Evolutionary conservation across 2,888 invertebrate species (phyloP), one percentile per base, ranked within the genome.

Genomic region (Rhaphigaster nebulosa): DNA sequence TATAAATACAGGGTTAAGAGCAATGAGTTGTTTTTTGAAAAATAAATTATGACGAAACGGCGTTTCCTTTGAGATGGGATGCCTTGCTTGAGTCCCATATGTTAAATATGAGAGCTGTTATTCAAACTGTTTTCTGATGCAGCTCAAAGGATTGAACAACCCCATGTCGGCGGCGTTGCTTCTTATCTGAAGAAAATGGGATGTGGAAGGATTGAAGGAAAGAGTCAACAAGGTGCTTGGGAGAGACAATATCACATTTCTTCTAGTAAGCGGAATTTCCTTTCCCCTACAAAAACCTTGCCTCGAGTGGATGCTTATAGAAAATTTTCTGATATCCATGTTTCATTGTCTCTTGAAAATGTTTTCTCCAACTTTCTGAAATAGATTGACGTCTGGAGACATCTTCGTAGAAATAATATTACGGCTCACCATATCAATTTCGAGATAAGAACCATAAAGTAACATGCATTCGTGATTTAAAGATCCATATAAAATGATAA

Each of bases 211-310:
- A 45, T 34, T 88, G 88, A 88, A 88, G 88, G 52, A 41, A n/a
- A 88, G 88, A 88, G 88, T 88, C 88, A 88, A 88, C 88, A 88
- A 88, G 65, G n/a, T 60, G 15, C 26, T n/a, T 20, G 45, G 26
- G 50, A 65, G 88, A 65, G 88, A 88, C 88, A 65, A 88, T 88
- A 88, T 65, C 88, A 29, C 60, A 88, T 88, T 88, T 65, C 88
- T 65, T 65, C 41, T 38, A 41, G 60, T 65, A 65, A 88, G n/a
- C 38, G 60, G 52, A 65, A 88, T 38, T 88, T 88, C 70, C 34
- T 70, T 70, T 70, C 70, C n/a, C 65, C 15, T 3, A 60, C 60
- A n/a, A n/a, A 26, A 60, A 60, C 65, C 34, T 20, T 20, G 18
- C 20, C 70, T 70, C 34, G 70, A 70, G 70, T 70, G 34, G 70